A percentile compares a stretch with the other conserved stretches of the same genome.
phyloP scores from a whole-genome alignment of 2,888 invertebrate genomes.

The Meiosimyza decipiens region DNA sequence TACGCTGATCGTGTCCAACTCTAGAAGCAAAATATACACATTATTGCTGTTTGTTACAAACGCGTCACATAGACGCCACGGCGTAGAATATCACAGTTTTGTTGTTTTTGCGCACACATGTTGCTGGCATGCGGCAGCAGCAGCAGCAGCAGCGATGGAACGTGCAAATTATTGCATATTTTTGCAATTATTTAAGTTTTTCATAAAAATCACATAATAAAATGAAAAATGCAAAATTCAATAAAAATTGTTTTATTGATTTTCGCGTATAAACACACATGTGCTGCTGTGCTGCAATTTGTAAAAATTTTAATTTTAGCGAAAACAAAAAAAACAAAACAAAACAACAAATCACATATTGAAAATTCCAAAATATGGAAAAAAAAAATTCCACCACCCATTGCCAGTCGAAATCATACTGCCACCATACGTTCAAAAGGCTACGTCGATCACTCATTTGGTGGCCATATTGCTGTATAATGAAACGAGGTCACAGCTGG shows the following conservation, averaged over 20 bases:
- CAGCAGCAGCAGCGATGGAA: neutral
- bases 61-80: conserved; percentile 14
- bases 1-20: no score
- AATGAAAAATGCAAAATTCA: neutral
- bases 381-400: neutral
- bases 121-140: neutral
- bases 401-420: neutral
- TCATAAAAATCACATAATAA: conserved; percentile 8
- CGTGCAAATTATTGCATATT: conserved; percentile 20
- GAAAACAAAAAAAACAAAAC: neutral
- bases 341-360: neutral
- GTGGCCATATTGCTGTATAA: neutral
- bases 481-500: conserved; percentile 22
- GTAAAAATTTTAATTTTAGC: neutral
- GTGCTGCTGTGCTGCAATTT: neutral
- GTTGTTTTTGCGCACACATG: neutral
- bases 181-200: conserved; percentile 12
- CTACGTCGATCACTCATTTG: neutral
- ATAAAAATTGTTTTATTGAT: conserved; percentile 10
- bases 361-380: neutral
- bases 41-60: neutral
- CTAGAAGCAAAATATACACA: neutral
- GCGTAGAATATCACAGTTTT: neutral
- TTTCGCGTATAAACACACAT: neutral
- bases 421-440: neutral